phyloP scores from a whole-genome alignment of 1,140 invertebrate genomes.

The Probaryconus sp. region DNA sequence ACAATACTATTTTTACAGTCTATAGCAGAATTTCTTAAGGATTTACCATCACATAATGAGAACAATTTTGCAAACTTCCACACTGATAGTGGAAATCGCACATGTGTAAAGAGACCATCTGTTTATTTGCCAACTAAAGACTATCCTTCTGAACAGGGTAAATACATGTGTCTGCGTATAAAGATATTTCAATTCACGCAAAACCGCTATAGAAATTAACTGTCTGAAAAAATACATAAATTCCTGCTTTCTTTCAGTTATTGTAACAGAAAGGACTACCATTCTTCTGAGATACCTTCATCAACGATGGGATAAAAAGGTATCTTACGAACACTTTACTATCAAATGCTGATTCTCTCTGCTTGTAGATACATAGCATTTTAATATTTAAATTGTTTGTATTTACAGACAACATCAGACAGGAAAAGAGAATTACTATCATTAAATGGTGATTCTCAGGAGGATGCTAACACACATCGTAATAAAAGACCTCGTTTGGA shows the following conservation, averaged over 20 bases:
- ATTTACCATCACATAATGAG: slow-evolving; percentile 92
- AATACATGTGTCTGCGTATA: slow-evolving; percentile 62
- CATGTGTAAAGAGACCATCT: slow-evolving; percentile 90
- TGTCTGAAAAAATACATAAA: slow-evolving; percentile 14
- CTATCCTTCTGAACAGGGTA: slow-evolving; percentile 92
- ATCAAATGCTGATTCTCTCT: too few species aligned
- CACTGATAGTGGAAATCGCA: slow-evolving; percentile 89
- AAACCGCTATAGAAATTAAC: background rate
- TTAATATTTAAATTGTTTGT: too few species aligned
- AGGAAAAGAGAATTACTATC: slow-evolving; percentile 74
- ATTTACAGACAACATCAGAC: slow-evolving; percentile 69
- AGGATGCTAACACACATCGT: slow-evolving; percentile 69
- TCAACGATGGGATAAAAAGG: slow-evolving; percentile 96
- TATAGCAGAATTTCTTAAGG: slow-evolving; percentile 92
- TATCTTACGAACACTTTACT: slow-evolving; percentile 63
- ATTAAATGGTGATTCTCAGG: slow-evolving; percentile 70
- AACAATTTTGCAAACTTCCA: slow-evolving; percentile 94
- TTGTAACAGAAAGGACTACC: slow-evolving; percentile 96
- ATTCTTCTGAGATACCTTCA: slow-evolving; percentile 95
- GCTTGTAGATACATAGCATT: too few species aligned
- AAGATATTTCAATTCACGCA: background rate
- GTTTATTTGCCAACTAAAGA: slow-evolving; percentile 94
- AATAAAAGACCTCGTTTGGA: slow-evolving; percentile 76
- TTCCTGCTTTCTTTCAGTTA: slow-evolving; percentile 83
- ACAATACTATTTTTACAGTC: slow-evolving; percentile 80